phyloP scores from a whole-genome alignment of 2,113 vertebrate genomes.

The Odobenus rosmarus region DNA sequence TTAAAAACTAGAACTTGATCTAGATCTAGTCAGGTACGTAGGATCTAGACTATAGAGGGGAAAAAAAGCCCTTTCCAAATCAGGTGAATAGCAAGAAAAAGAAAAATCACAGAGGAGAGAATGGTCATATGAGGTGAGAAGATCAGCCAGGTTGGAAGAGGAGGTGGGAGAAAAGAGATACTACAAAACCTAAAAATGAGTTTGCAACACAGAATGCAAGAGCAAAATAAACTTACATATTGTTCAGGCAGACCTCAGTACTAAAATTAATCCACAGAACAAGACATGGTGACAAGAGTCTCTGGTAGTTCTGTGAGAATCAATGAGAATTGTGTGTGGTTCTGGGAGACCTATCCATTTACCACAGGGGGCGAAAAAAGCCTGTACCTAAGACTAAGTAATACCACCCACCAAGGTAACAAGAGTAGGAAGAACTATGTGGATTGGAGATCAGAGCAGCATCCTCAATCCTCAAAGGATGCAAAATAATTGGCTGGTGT shows the following conservation, averaged over 20 bases:
- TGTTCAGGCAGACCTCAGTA: neutral
- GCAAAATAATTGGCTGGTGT: neutral
- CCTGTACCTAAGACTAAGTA: neutral
- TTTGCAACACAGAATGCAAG: neutral
- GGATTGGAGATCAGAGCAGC: neutral
- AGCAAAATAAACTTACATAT: neutral
- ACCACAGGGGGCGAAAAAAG: neutral
- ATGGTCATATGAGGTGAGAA: neutral
- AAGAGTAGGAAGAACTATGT: neutral
- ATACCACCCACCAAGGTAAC: neutral
- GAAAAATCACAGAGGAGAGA: neutral
- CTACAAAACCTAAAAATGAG: neutral
- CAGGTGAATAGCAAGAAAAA: neutral
- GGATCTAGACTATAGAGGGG: neutral
- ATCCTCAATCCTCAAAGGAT: neutral
- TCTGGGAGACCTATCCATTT: neutral
- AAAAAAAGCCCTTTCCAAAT: neutral
- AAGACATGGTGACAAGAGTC: neutral
- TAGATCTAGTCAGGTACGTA: neutral
- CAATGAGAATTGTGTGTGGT: neutral
- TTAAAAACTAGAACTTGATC: neutral
- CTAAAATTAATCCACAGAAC: neutral
- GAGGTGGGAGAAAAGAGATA: neutral
- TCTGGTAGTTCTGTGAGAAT: neutral
- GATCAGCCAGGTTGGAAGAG: neutral